Percentiles rank a stretch among this genome's conserved stretches.
Evolutionary conservation across 2,113 vertebrate genomes (phyloP).

Genomic region (Picathartes gymnocephalus): DNA sequence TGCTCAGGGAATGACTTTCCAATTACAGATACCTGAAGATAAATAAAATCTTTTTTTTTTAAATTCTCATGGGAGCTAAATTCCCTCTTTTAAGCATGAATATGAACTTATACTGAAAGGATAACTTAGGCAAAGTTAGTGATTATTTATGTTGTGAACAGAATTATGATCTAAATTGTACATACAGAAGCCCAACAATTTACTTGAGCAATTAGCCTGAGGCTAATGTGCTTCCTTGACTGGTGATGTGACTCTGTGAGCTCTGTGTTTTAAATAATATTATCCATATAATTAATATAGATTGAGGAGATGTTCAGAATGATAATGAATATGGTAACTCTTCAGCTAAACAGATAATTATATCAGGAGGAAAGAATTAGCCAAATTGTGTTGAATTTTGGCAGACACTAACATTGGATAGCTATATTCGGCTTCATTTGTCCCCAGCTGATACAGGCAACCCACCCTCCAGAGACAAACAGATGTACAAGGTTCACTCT

Average conservation of each 20-base stretch:
- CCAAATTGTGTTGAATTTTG: slow-evolving; percentile 46
- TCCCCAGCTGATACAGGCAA: not conserved
- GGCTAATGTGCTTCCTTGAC: slow-evolving; percentile 25
- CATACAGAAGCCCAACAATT: not conserved
- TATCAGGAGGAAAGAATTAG: slow-evolving; percentile 55
- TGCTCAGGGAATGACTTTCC: not conserved
- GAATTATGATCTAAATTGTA: not conserved
- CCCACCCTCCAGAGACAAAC: not conserved
- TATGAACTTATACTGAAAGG: not conserved
- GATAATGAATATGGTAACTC: slow-evolving; percentile 43
- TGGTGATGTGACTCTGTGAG: not conserved
- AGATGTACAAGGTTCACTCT: not conserved
- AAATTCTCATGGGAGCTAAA: not conserved
- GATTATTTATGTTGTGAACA: not conserved
- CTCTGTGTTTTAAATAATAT: slow-evolving; percentile 34
- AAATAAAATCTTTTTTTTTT: not conserved
- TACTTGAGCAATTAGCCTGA: not conserved
- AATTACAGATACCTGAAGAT: not conserved
- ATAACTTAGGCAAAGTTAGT: not conserved
- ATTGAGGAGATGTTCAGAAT: slow-evolving; percentile 50
- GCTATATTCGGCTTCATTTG: not conserved
- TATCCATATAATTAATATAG: slow-evolving; percentile 43
- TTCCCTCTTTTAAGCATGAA: not conserved
- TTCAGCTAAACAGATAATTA: slow-evolving; percentile 41
- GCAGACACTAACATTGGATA: not conserved